Percentiles rank a stretch among this genome's conserved stretches.
Evolutionary conservation across 2,888 invertebrate species (phyloP).

Genomic region (Malthinus seriepunctatus): DNA sequence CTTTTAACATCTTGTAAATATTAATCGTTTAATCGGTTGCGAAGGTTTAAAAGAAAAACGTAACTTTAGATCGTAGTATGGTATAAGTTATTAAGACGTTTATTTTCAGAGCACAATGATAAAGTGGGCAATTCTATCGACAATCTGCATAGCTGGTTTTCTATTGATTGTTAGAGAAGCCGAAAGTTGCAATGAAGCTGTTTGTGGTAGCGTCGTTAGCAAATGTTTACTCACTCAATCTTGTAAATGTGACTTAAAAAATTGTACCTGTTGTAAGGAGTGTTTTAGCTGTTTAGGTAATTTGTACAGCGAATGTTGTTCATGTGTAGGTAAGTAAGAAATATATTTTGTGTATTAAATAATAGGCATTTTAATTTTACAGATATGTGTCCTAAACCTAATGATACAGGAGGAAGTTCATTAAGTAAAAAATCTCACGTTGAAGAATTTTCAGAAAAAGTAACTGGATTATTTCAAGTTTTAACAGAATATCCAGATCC

Average conservation of each 20-base stretch:
- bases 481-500: slow-evolving; percentile 79
- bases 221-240: slow-evolving; percentile 96
- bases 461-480: slow-evolving; percentile 82
- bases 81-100: neutral
- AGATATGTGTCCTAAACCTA: slow-evolving; percentile 91
- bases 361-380: slow-evolving; percentile 39
- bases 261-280: slow-evolving; percentile 93
- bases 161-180: slow-evolving; percentile 31
- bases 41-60: no score
- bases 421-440: slow-evolving; percentile 82
- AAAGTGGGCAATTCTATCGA: slow-evolving; percentile 25
- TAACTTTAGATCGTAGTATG: no score
- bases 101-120: slow-evolving; percentile 34
- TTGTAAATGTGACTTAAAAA: slow-evolving; percentile 92
- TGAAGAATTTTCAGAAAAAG: slow-evolving; percentile 80
- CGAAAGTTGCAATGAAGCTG: slow-evolving; percentile 84
- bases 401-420: slow-evolving; percentile 69
- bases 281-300: slow-evolving; percentile 88
- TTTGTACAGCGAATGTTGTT: slow-evolving; percentile 92
- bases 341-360: neutral
- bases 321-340: slow-evolving; percentile 86
- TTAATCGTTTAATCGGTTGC: no score
- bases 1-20: no score
- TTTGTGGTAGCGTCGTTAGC: slow-evolving; percentile 94
- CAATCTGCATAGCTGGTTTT: slow-evolving; percentile 19